These are phyloP conservation scores for Oncorhynchus mykiss DNA, from an alignment of 2,113 vertebrate species.

Conservation along the genomic window DNA sequence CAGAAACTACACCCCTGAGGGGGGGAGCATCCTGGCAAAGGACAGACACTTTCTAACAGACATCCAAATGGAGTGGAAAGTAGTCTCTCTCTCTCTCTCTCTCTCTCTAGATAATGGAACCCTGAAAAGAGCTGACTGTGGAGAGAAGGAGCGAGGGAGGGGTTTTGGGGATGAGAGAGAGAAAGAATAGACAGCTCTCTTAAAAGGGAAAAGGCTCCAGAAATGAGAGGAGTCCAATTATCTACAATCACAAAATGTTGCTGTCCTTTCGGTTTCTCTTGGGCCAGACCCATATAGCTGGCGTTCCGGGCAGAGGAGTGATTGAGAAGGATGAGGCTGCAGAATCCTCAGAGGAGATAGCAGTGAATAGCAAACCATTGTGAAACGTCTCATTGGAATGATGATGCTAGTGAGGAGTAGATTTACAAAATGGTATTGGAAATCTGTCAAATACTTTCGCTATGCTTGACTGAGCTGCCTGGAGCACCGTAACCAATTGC, in stretches of 20 bases:
- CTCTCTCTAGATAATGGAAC: background rate
- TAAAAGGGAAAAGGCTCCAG: background rate
- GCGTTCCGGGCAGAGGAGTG: background rate
- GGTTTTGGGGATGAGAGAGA: background rate
- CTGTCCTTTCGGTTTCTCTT: background rate
- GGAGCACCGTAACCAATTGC: too few relatives aligned
- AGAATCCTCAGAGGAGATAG: slow-evolving; percentile 2
- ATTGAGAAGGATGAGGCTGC: background rate
- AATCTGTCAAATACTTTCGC: too few relatives aligned
- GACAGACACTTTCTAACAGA: background rate
- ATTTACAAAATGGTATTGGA: too few relatives aligned
- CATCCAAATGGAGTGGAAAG: background rate
- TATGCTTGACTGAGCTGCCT: too few relatives aligned
- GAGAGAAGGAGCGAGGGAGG: background rate
- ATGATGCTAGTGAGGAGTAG: background rate
- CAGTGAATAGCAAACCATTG: background rate
- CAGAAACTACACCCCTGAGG: background rate
- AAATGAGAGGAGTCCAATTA: background rate
- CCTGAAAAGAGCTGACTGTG: background rate
- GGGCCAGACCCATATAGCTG: background rate
- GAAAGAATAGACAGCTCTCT: background rate
- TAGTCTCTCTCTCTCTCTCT: too few relatives aligned
- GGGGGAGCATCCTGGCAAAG: background rate
- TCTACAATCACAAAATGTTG: background rate
- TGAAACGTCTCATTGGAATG: background rate